Conservation (phyloP, 2,113 vertebrate species). For the Oncorhynchus mykiss region DNA sequence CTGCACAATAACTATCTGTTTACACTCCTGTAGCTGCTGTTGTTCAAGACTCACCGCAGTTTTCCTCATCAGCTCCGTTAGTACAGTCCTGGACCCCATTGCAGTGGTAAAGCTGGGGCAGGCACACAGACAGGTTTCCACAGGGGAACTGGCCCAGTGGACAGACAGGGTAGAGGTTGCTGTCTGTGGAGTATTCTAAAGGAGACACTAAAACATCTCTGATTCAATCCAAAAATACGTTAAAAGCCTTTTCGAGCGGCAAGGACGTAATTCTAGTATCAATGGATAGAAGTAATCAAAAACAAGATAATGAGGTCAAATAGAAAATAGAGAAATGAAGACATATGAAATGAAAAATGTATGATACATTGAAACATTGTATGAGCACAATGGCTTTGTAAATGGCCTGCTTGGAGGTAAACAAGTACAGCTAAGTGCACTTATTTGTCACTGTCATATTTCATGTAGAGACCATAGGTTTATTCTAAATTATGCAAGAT, state of each 20-base stretch:
- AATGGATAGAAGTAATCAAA: not conserved
- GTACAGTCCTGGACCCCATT: constrained; percentile 65
- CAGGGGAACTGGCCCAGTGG: constrained; percentile 74
- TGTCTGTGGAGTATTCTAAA: constrained; percentile 11
- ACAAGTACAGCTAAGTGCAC: not conserved
- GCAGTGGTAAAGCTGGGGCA: constrained; percentile 72
- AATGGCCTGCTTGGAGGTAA: not conserved
- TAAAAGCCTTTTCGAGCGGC: not conserved
- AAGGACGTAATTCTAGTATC: not conserved
- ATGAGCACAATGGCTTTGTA: not conserved
- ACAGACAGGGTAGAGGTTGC: constrained; percentile 40
- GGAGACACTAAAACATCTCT: constrained; percentile 18
- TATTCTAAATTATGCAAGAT: not conserved
- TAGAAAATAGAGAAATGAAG: not conserved
- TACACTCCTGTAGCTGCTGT: not conserved
- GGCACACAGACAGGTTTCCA: constrained; percentile 65
- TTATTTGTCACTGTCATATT: not conserved
- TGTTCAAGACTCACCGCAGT: constrained; percentile 64
- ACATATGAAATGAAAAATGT: too few relatives aligned
- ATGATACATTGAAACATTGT: not conserved
- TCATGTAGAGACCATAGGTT: not conserved
- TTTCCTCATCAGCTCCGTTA: constrained; percentile 72
- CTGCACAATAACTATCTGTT: not conserved
- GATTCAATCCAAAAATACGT: not conserved
- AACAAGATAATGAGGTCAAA: not conserved